Conservation (phyloP, 2,888 invertebrate genomes). For the Ectemnius continuus region DNA sequence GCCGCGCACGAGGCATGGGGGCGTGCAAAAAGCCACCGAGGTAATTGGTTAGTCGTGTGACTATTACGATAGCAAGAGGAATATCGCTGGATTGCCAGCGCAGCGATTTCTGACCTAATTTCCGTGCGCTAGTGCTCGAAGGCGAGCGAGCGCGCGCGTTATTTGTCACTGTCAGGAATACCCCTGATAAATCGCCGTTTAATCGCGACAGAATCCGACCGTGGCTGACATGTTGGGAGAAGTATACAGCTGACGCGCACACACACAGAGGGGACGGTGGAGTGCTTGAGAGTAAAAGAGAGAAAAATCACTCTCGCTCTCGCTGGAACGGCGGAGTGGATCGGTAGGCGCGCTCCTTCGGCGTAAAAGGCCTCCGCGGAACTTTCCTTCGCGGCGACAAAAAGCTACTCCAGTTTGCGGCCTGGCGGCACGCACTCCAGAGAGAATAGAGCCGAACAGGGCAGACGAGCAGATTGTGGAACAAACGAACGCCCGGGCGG, state of each 20-base stretch:
- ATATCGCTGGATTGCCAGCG: neutral
- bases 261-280: no score
- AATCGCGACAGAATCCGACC: slow-evolving; percentile 47
- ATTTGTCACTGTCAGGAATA: slow-evolving; percentile 53
- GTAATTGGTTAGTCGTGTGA: neutral
- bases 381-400: slow-evolving; percentile 42
- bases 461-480: neutral
- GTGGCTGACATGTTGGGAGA: slow-evolving; percentile 32
- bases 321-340: slow-evolving; percentile 30
- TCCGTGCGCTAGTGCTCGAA: slow-evolving; percentile 14
- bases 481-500: slow-evolving; percentile 24
- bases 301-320: slow-evolving; percentile 56
- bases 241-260: no score
- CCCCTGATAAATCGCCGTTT: slow-evolving; percentile 57
- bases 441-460: neutral
- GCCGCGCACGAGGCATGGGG: slow-evolving; percentile 10
- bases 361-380: slow-evolving; percentile 49
- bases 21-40: neutral
- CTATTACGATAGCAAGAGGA: neutral
- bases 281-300: neutral
- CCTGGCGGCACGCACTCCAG: neutral
- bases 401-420: slow-evolving; percentile 58
- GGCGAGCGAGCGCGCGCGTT: slow-evolving; percentile 15
- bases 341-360: slow-evolving; percentile 5
- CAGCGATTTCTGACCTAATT: slow-evolving; percentile 45